Evolutionary conservation across 2,888 invertebrate species (phyloP).

Genomic region (Pherbina coryleti): DNA sequence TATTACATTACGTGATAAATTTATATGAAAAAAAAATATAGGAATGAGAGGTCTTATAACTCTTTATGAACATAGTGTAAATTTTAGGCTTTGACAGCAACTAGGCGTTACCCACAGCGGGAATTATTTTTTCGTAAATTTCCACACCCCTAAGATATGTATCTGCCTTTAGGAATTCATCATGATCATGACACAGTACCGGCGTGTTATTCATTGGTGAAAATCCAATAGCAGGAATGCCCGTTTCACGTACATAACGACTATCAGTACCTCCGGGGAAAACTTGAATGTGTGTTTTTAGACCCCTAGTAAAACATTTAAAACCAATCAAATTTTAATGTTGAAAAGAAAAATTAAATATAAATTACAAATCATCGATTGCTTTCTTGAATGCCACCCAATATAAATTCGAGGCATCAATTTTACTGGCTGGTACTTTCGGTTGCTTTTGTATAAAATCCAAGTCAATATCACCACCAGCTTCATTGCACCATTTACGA

Average conservation of each 20-base stretch:
- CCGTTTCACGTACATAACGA: slow-evolving; percentile 81
- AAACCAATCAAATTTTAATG: background rate
- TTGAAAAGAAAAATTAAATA: slow-evolving; percentile 31
- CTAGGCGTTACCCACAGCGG: slow-evolving; percentile 60
- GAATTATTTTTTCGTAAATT: slow-evolving; percentile 73
- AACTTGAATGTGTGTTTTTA: slow-evolving; percentile 78
- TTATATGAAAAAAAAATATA: too few species aligned
- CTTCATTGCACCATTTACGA: slow-evolving; percentile 76
- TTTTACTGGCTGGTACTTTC: slow-evolving; percentile 74
- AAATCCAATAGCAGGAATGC: slow-evolving; percentile 90
- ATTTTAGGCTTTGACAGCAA: background rate
- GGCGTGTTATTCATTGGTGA: slow-evolving; percentile 91
- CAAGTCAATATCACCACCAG: slow-evolving; percentile 79
- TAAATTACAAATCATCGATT: slow-evolving; percentile 73
- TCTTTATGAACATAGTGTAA: too few species aligned
- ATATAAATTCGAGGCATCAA: slow-evolving; percentile 76
- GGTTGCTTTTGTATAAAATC: slow-evolving; percentile 77
- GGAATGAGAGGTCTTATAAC: too few species aligned
- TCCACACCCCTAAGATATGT: slow-evolving; percentile 86
- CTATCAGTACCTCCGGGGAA: slow-evolving; percentile 94
- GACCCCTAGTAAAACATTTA: slow-evolving; percentile 70
- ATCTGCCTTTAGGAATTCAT: slow-evolving; percentile 86
- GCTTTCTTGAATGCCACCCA: slow-evolving; percentile 80
- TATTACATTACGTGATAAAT: too few species aligned
- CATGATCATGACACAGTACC: slow-evolving; percentile 88